Base-by-base conservation (phyloP, 2,888 invertebrate species). In the Saturnia pavonia region DNA sequence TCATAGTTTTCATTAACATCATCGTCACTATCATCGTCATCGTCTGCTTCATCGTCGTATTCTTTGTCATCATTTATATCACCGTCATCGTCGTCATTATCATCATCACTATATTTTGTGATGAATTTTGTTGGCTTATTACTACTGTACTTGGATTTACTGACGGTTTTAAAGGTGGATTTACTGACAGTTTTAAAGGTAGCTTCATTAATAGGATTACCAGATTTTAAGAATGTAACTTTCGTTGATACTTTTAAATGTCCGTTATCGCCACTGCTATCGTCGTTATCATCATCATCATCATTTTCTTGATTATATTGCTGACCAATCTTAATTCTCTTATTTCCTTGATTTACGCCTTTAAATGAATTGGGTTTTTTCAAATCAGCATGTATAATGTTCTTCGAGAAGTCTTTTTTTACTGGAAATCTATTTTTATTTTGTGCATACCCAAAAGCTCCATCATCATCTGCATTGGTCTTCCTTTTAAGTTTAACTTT, bases 381-480 rank as follows among this genome's bases (percentile, higher is more conserved):
- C 85, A 81, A 80, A 78, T 83, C 82, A 65, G 81, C 80, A 74
- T 80, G 74, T 80, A 82, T 88, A 70, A 67, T 60, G 66, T 77
- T 77, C 75, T 80, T 84, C 65, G 79, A 78, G 72, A 80, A 45
- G 70, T 73, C 80, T 77, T 80, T 79, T 80, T 82, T 76, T 8
- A 70, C 73, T 77, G 77, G 75, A 75, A 81, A 80, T 77, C 76
- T 71, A 75, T 84, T 76, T 72, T 81, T 85, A 79, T 78, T 83
- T 77, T 76, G 81, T 74, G 82, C 74, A 75, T 83, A 85, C 88
- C 91, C 90, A 85, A 87, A 85, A 82, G 84, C 77, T 84, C 82
- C 89, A 87, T 89, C 87, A 90, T 86, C 88, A 92, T 94, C 93
- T 94, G 93, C 94, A 93, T 87, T 90, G 92, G 92, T 86, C 91